phyloP scores from a whole-genome alignment of 1,140 invertebrate genomes.

The Diploscapter pachys region DNA sequence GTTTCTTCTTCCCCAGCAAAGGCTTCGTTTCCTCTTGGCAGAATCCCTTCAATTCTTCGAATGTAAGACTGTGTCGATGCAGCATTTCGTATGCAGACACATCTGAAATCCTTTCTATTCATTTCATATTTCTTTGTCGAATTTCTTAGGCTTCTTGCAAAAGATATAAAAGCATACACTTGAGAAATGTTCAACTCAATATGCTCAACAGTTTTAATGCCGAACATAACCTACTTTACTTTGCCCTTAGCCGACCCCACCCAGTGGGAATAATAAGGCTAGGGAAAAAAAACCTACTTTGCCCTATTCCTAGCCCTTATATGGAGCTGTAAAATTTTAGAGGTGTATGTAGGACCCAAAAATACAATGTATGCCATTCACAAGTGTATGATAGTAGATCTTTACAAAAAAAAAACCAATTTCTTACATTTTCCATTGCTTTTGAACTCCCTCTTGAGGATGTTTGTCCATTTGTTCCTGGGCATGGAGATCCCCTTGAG shows the following conservation, averaged over 20 bases:
- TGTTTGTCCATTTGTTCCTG: slow-evolving; percentile 28
- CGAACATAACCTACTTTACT: no score
- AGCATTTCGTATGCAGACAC: slow-evolving; percentile 24
- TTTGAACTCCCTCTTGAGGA: slow-evolving; percentile 21
- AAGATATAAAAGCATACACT: background rate
- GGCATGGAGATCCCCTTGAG: slow-evolving; percentile 23
- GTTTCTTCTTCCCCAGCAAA: slow-evolving; percentile 14
- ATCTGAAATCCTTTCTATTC: slow-evolving; percentile 18
- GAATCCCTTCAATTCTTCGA: slow-evolving; percentile 7
- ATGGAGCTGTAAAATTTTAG: no score
- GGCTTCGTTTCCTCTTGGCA: slow-evolving; percentile 16
- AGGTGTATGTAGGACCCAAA: no score
- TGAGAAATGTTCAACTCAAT: no score
- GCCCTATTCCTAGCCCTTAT: no score
- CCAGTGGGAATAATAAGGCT: no score
- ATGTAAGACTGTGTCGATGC: slow-evolving; percentile 21
- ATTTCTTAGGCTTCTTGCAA: slow-evolving; percentile 2
- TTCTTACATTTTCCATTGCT: slow-evolving; percentile 32
- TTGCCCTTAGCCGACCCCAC: no score
- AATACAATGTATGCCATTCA: no score
- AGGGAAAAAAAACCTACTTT: no score
- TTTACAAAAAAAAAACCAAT: no score
- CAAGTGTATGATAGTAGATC: no score
- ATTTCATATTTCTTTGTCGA: slow-evolving; percentile 14
- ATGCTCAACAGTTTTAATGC: no score